Percentiles rank a stretch among this genome's conserved stretches.
Conservation (phyloP, 1,140 invertebrate species). For the Amphibalanus amphitrite region DNA sequence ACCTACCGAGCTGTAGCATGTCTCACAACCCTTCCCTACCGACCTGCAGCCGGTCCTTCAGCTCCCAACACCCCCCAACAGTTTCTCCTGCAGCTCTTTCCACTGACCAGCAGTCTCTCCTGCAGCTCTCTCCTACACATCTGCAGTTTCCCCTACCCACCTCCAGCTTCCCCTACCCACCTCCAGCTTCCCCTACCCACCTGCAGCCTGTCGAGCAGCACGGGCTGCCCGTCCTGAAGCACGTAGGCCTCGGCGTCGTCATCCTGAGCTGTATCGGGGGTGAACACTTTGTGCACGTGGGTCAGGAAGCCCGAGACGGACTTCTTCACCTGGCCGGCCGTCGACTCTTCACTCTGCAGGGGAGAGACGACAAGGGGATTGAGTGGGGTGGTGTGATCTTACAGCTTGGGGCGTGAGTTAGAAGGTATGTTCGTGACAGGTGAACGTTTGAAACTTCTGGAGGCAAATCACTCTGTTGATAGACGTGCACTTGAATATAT, state of each 20-base stretch:
- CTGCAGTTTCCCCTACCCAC: no score
- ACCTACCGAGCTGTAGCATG: no score
- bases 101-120: no score
- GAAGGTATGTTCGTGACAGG: not conserved
- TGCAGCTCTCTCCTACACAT: no score
- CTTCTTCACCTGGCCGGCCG: slow-evolving; percentile 25
- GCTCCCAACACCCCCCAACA: no score
- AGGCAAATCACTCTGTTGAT: not conserved
- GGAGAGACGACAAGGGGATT: slow-evolving; percentile 14
- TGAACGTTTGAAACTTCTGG: not conserved
- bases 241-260: slow-evolving; percentile 22
- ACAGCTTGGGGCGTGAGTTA: not conserved
- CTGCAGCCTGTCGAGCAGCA: slow-evolving; percentile 20
- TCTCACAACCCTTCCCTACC: no score
- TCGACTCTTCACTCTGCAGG: slow-evolving; percentile 26
- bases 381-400: not conserved
- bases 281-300: slow-evolving; percentile 27
- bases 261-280: slow-evolving; percentile 26
- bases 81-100: no score
- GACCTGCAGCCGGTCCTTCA: no score
- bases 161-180: no score
- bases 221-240: slow-evolving; percentile 21
- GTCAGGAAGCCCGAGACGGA: slow-evolving; percentile 26
- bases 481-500: not conserved
- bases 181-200: no score